Evolutionary conservation across 2,888 invertebrate species (phyloP).

Genomic region (Apocheima hispidaria): DNA sequence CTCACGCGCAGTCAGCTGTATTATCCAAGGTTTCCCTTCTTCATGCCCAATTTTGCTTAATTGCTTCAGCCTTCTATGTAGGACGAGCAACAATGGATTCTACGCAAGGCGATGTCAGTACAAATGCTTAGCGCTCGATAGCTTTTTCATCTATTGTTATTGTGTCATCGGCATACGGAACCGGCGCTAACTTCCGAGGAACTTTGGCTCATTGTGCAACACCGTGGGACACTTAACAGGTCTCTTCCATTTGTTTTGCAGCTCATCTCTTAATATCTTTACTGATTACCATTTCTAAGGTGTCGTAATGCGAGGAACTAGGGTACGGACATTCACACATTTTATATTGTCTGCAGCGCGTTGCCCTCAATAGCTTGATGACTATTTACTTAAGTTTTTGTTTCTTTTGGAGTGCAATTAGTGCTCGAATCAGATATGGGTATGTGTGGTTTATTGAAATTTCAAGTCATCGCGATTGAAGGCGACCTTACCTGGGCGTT

Average conservation of each 20-base stretch:
- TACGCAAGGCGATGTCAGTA: slow-evolving; percentile 53
- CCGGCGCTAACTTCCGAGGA: slow-evolving; percentile 70
- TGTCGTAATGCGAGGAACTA: slow-evolving; percentile 59
- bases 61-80: slow-evolving; percentile 70
- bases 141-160: slow-evolving; percentile 69
- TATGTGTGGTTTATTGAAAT: slow-evolving; percentile 24
- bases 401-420: slow-evolving; percentile 10
- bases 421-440: slow-evolving; percentile 11
- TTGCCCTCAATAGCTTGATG: slow-evolving; percentile 28
- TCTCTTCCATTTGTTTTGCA: slow-evolving; percentile 57
- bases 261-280: slow-evolving; percentile 58
- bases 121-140: slow-evolving; percentile 61
- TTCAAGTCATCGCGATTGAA: slow-evolving; percentile 44
- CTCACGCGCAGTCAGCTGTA: slow-evolving; percentile 45
- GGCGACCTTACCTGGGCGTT: slow-evolving; percentile 57
- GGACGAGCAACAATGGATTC: slow-evolving; percentile 71
- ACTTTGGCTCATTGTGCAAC: slow-evolving; percentile 62
- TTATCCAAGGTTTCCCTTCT: slow-evolving; percentile 67
- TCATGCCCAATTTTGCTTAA: slow-evolving; percentile 73
- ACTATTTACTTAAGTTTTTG: slow-evolving; percentile 31
- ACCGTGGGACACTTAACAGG: slow-evolving; percentile 64
- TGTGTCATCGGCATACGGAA: slow-evolving; percentile 62
- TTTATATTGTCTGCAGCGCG: slow-evolving; percentile 36
- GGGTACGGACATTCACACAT: slow-evolving; percentile 59
- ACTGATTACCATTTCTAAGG: slow-evolving; percentile 59